A percentile compares a stretch with the other conserved stretches of the same genome.
These are phyloP conservation scores for Drosophila sp. DNA, from an alignment of 1,140 invertebrate genomes.

Conservation along the genomic window DNA sequence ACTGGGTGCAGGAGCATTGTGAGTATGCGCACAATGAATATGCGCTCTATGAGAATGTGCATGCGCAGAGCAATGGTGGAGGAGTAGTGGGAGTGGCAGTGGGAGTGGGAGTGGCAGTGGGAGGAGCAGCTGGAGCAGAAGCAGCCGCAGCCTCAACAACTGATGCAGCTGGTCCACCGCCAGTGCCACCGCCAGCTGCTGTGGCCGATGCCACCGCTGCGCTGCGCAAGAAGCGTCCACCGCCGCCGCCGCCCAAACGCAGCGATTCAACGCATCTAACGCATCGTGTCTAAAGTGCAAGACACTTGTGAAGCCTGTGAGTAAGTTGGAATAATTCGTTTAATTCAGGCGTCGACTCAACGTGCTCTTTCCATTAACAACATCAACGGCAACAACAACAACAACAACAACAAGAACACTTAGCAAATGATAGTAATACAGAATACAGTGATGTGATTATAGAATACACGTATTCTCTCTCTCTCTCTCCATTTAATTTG, in stretches of 20 bases:
- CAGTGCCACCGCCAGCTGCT: slow-evolving; percentile 49
- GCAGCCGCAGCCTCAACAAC: neutral
- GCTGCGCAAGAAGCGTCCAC: slow-evolving; percentile 87
- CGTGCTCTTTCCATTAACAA: no score
- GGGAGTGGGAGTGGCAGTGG: no score
- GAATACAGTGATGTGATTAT: no score
- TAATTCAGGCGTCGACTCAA: neutral
- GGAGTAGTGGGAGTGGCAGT: no score
- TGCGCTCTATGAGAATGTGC: slow-evolving; percentile 84
- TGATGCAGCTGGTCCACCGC: slow-evolving; percentile 23
- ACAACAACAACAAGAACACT: no score
- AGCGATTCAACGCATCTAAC: slow-evolving; percentile 91
- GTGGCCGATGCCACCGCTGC: slow-evolving; percentile 44
- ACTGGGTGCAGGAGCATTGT: slow-evolving; percentile 96
- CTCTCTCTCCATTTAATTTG: no score
- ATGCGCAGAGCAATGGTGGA: slow-evolving; percentile 59
- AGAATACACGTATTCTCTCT: no score
- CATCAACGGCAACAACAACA: no score
- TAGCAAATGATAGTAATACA: no score
- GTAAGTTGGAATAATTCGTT: neutral
- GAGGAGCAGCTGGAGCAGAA: neutral
- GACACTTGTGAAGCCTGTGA: slow-evolving; percentile 5
- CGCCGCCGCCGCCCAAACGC: slow-evolving; percentile 91
- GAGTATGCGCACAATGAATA: slow-evolving; percentile 85
- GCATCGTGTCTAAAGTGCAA: slow-evolving; percentile 68